Base-by-base conservation (phyloP, 2,888 invertebrate genomes). In the Nomada goodeniana region DNA sequence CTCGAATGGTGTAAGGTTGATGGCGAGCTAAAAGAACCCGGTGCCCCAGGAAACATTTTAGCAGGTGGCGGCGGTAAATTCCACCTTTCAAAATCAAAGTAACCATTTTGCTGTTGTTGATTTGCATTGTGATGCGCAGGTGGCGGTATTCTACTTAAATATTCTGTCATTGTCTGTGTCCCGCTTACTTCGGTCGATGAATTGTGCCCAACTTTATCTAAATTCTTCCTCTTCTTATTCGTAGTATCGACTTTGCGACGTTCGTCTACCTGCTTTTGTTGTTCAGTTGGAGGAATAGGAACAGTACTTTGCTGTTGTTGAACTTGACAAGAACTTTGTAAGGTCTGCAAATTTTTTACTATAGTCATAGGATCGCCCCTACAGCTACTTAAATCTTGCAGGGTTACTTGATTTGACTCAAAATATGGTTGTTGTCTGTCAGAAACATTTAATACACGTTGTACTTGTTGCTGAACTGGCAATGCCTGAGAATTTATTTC, bases 1-100 rank as follows among this genome's bases (percentile, higher is more conserved):
- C 94, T 93, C 60, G 95, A 94, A 88, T 95, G 95, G 77, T 93
- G 93, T 80, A 96, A 91, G 20, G 95, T 94, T 52, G 95, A 94
- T 92, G 96, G 95, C n/a, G 95, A 94, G 80, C 95, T 94, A 82
- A 95, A 95, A 71, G 95, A 94, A 9, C 89, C 91, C n/a, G 95
- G 94, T 23, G 95, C 93, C 67, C 95, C 95, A 55, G 96, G 94
- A 91, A 96, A 96, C 94, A 96, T 96, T 94, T 96, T 96, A 42
- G 96, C 95, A 44, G 96, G 95, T 23, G 96, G 95, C 11, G 96
- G 95, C 55, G 96, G 96, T 73, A 97, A 94, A 93, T 97, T 97
- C 97, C 97, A 97, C 88, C 97, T 95, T 90, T 96, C 97, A 90
- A 97, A 97, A 93, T 97, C 97, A 90, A 97, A 97, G 91, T 97